Conservation (phyloP, 2,113 vertebrate genomes). For the Chinchilla lanigera region DNA sequence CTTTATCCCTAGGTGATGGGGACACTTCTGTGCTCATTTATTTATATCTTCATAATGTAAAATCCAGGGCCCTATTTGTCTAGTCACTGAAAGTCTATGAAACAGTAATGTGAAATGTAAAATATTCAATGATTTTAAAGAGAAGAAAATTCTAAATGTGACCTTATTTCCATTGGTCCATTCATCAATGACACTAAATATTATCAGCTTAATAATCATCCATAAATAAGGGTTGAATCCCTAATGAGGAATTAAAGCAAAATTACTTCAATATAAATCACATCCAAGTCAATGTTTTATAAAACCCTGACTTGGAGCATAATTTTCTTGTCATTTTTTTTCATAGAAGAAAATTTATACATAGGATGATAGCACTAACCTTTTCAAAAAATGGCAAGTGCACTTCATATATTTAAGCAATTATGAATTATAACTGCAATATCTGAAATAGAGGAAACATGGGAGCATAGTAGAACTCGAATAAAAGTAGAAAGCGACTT, state of each 20-base stretch:
- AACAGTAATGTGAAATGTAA: constrained; percentile 78
- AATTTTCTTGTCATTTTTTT: constrained; percentile 82
- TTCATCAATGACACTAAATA: constrained; percentile 73
- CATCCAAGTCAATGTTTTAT: constrained; percentile 84
- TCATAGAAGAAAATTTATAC: constrained; percentile 86
- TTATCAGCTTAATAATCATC: constrained; percentile 79
- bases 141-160: constrained; percentile 82
- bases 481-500: not conserved
- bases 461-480: not conserved
- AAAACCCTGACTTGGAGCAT: constrained; percentile 81
- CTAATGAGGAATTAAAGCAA: constrained; percentile 85
- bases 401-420: constrained; percentile 84
- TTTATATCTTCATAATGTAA: constrained; percentile 77
- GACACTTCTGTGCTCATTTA: constrained; percentile 71
- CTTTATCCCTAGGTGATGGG: constrained; percentile 46
- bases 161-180: constrained; percentile 82
- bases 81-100: constrained; percentile 76
- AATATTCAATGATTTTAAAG: constrained; percentile 77
- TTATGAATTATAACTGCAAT: constrained; percentile 76
- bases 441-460: constrained; percentile 69
- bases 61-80: constrained; percentile 71
- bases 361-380: constrained; percentile 79
- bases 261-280: constrained; percentile 84
- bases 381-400: constrained; percentile 78
- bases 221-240: constrained; percentile 80